phyloP scores from a whole-genome alignment of 1,140 invertebrate genomes.

The Subanguina moxae region DNA sequence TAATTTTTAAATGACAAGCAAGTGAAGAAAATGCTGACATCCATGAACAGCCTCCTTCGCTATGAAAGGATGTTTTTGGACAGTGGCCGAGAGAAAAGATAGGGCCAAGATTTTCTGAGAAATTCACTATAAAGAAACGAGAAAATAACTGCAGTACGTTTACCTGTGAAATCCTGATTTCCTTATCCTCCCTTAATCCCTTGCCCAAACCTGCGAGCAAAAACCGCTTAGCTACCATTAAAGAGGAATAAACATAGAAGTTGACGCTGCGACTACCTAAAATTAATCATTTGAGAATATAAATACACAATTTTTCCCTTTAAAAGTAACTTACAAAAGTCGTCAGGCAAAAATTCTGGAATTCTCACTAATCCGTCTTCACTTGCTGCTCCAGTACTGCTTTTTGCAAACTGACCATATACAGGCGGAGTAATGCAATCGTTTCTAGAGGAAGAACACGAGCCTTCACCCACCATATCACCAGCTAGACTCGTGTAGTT shows the following conservation, averaged over 20 bases:
- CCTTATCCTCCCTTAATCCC: constrained; percentile 2
- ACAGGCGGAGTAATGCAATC: not conserved
- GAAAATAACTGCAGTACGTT: too few species aligned
- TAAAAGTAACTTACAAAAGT: constrained; percentile 8
- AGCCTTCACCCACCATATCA: not conserved
- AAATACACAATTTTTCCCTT: not conserved
- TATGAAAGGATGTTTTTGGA: not conserved
- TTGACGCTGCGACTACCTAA: not conserved
- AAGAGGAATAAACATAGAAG: not conserved
- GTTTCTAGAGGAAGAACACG: not conserved
- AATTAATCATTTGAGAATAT: not conserved
- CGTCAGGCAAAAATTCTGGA: not conserved
- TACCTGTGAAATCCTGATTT: not conserved
- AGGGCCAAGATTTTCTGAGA: constrained; percentile 6
- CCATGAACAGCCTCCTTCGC: not conserved
- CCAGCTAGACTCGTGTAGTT: constrained; percentile 9
- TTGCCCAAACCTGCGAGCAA: not conserved
- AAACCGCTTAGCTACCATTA: not conserved
- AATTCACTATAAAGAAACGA: too few species aligned
- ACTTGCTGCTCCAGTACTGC: not conserved
- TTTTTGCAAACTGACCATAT: constrained; percentile 7
- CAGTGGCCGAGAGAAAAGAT: not conserved
- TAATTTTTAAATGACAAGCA: not conserved
- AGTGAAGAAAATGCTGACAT: not conserved
- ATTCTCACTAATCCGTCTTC: not conserved